phyloP scores from a whole-genome alignment of 2,797 vertebrate genomes.

The Pipistrellus pipistrellus region DNA sequence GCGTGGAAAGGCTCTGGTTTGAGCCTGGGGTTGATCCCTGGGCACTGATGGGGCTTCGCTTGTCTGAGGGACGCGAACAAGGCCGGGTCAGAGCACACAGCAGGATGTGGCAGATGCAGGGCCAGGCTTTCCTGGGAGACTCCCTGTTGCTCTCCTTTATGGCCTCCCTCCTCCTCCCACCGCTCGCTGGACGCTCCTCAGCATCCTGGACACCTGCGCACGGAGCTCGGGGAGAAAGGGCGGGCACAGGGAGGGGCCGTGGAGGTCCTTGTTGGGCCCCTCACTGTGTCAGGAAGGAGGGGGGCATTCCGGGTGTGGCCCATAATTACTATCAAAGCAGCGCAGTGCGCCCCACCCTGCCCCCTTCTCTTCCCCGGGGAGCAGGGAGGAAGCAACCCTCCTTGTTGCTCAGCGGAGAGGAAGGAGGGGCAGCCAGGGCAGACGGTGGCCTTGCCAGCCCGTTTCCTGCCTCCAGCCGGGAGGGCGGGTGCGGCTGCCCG shows the following conservation, averaged over 20 bases:
- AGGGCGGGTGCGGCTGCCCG: not conserved
- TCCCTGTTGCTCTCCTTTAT: not conserved
- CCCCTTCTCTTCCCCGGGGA: not conserved
- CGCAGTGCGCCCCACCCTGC: not conserved
- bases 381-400: not conserved
- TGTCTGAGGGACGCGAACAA: not conserved
- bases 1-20: rapidly evolving
- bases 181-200: not conserved
- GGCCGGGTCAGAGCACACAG: not conserved
- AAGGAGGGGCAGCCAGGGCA: not conserved
- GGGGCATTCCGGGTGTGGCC: not conserved
- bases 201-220: not conserved
- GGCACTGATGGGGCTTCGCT: not conserved
- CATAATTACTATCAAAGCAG: not conserved
- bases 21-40: not conserved
- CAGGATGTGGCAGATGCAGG: not conserved
- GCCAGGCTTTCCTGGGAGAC: not conserved
- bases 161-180: not conserved
- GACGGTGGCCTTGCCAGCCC: not conserved
- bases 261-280: not conserved
- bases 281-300: rapidly evolving
- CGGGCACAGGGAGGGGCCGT: rapidly evolving
- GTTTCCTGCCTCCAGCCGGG: not conserved
- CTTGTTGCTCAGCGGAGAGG: not conserved
- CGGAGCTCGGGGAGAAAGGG: rapidly evolving